These are phyloP conservation scores for Dermolepida albohirtum DNA, from an alignment of 2,888 invertebrate genomes.

Conservation along the genomic window DNA sequence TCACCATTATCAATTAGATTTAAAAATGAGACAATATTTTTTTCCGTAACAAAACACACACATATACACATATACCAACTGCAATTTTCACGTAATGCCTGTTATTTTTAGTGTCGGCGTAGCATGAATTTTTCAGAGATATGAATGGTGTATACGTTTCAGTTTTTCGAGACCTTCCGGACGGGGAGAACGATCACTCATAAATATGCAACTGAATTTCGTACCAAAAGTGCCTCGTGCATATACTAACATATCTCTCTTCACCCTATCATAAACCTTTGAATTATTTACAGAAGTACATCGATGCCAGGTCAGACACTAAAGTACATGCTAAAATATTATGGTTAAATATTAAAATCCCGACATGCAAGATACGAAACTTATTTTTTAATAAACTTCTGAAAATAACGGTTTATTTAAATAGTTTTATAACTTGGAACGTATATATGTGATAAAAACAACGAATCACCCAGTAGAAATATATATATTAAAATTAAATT, in stretches of 20 bases:
- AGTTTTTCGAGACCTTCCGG: not conserved
- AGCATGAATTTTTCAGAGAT: constrained; percentile 31
- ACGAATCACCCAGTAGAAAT: no score
- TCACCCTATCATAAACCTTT: constrained; percentile 12
- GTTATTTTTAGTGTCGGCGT: constrained; percentile 17
- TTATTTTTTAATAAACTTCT: no score
- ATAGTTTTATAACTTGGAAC: no score
- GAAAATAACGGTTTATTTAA: no score
- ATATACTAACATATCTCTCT: not conserved
- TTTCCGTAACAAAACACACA: no score
- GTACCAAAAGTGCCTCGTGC: not conserved
- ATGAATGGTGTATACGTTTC: constrained; percentile 27
- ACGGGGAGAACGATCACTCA: not conserved
- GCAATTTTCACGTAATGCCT: constrained; percentile 2
- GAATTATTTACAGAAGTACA: constrained; percentile 16
- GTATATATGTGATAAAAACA: no score
- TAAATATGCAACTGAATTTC: constrained; percentile 32
- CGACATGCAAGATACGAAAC: no score
- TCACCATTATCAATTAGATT: no score
- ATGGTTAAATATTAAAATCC: no score
- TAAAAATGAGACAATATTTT: no score
- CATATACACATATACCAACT: not conserved
- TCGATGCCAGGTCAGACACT: not conserved
- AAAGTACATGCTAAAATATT: no score
- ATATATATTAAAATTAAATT: no score